Evolutionary conservation across 2,888 invertebrate genomes (phyloP), one percentile per base, ranked within the genome.

Genomic region (Actias luna): DNA sequence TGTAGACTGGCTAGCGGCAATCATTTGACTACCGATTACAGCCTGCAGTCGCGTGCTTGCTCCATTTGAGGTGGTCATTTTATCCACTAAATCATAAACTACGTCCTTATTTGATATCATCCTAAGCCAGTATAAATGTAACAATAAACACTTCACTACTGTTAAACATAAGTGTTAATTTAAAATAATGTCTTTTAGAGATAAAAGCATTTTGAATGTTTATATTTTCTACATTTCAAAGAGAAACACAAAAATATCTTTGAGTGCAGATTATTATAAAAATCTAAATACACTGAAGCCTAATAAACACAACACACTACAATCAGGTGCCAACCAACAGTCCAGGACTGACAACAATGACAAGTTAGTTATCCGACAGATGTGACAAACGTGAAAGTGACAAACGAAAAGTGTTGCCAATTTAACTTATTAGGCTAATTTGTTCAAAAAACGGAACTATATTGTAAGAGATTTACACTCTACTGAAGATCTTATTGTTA

Each of bases 31-130:
- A 64, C 79, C 69, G 72, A 85, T 78, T 59, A 78, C 71, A 12
- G 80, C 68, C 67, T 82, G 87, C 69, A 83, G 77, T 66, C 76
- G 77, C 66, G 80, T 75, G 71, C 78, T 80, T 64, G 82, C 70
- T 69, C 79, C 78, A 69, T 78, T 76, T 66, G 84, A 74, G 77
- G 89, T 83, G 77, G 86, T 85, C 90, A 89, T 88, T 71, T 69
- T 74, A 70, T 75, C 67, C 67, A 71, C 71, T 67, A 72, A 76
- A 74, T 72, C 70, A 71, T 74, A 70, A 73, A 71, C 68, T 74
- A 74, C 67, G 78, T 78, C 76, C 78, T 80, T 80, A 77, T 71
- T 71, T 74, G 70, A 68, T 75, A 80, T 74, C 79, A 81, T 79
- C 74, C 75, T 73, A 69, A 79, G 75, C 68, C 69, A 73, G 62